Evolutionary conservation across 37 sponge, comb jelly and placozoan species (phyloP), one percentile per base, ranked within the genome.

Genomic region (Halisarca cf. caerulea): DNA sequence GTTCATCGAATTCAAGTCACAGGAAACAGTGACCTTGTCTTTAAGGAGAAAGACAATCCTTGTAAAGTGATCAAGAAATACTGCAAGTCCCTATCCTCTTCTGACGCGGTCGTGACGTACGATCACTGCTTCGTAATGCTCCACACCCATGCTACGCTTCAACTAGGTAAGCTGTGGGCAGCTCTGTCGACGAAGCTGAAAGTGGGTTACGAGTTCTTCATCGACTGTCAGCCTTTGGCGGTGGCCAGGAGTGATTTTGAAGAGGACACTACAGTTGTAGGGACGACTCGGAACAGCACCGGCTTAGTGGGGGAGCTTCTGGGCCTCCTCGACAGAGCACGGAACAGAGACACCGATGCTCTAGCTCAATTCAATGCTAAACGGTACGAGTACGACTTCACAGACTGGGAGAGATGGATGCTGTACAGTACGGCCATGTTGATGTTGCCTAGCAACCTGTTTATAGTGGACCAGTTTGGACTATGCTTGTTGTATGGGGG

Each of bases 401-500:
- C 89, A 3, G 93, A 96, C 60, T 6, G 42, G 39, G 91, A 96
- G 64, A 88, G 85, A 17, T 6, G 91, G 54, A 72, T 86, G 57
- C 87, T 96, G 28, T 96, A 96, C 73, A 68, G 88, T 0, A 60
- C 88, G 69, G 91, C 96, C 0, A 79, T 96, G 24, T 71, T 96
- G 7, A 70, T 96, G 66, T 83, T 96, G 23, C 96, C 96, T 0
- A 96, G 83, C 66, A 96, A 96, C 60, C 71, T 93, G 6, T 96
- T 96, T 53, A 72, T 96, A 27, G 91, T 96, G 35, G 93, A 96
- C 59, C 93, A 96, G 84, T 86, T 93, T 53, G 96, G 96, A 0
- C 81, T 96, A 1, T 83, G 91, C 9, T 80, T 96, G 32, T 27
- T 96, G 43, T 90, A 80, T 37, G 58, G 78, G 2, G 91, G 89